Evolutionary conservation across 1,140 invertebrate species (phyloP), one percentile per base, ranked within the genome.

Genomic region (Ooceraea biroi): DNA sequence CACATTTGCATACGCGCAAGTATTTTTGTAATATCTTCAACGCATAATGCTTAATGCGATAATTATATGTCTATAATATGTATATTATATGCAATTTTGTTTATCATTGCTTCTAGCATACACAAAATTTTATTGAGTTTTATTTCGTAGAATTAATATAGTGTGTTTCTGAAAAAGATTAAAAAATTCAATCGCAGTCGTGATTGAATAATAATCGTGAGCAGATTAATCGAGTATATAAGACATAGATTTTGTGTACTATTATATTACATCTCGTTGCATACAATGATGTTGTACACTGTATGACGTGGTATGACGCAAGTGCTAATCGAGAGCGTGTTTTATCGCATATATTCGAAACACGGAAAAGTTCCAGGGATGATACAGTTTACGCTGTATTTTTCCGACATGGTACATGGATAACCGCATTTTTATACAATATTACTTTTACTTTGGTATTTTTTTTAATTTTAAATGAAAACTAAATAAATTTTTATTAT

Each of bases 281-380:
- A 25, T 44, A 73, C 22, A 25, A 76, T 50, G 27, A 22, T 57
- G 12, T 22, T 7, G 3, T 30, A 61, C 22, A 22, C 44, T 36
- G 0, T 57, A 11, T 41, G 4, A 57, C 30, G 27, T 27, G 27
- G 19, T 44, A 78, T 27, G 27, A 36, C 7, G 19, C 25, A 78
- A 78, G 57, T 12, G 66, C 17, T 58, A 55, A 82, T 82, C 36
- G 36, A 69, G 41, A n/a, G 48, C 69, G 41, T 72, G 44, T 72
- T 72, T 22, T 82, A 72, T 72, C 52, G 17, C 27, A 41, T 52
- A 58, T 11, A 66, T 44, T 77, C 36, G 30, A 60, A 46, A 1
- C 5, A 22, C 36, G 44, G 25, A 25, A n/a, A 60, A 58, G 36
- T 44, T 44, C 41, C 11, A 0, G 8, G 41, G 7, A 65, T 50